Conservation (phyloP, 1,140 invertebrate species). For the Pomacea maculata region DNA sequence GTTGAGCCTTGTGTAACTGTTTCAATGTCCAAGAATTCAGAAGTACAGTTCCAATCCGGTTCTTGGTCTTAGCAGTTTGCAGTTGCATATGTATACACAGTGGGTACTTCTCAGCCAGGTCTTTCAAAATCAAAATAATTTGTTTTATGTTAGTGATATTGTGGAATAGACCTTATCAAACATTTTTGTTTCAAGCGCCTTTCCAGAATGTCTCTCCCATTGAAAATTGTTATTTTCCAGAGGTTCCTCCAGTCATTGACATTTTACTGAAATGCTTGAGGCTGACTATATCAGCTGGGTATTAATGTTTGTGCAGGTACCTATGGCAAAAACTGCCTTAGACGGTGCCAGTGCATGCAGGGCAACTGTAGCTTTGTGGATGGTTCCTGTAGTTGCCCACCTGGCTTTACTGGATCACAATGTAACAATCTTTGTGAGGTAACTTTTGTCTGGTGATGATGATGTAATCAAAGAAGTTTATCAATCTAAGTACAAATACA, state of each 20-base stretch:
- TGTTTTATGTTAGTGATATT: background rate
- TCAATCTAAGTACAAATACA: too few species aligned
- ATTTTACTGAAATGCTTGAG: background rate
- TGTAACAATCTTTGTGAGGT: conserved; percentile 66
- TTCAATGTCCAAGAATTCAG: too few species aligned
- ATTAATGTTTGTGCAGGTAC: conserved; percentile 13
- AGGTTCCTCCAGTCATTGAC: background rate
- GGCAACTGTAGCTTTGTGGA: conserved; percentile 77
- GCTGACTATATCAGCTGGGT: background rate
- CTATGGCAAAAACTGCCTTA: conserved; percentile 70
- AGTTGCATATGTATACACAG: background rate
- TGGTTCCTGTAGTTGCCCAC: conserved; percentile 75
- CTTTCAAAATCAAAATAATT: background rate
- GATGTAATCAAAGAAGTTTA: too few species aligned
- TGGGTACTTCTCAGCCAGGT: background rate
- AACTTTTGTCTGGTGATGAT: background rate
- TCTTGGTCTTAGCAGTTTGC: background rate
- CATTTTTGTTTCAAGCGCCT: too few species aligned
- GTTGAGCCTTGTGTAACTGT: too few species aligned
- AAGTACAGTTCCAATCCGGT: too few species aligned
- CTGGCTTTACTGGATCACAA: conserved; percentile 76
- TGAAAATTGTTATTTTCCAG: too few species aligned
- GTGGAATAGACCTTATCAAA: background rate
- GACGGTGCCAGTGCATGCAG: conserved; percentile 83
- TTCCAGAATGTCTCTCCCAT: too few species aligned